Conservation (phyloP, 2,888 invertebrate genomes). For the Thecophora atra region DNA sequence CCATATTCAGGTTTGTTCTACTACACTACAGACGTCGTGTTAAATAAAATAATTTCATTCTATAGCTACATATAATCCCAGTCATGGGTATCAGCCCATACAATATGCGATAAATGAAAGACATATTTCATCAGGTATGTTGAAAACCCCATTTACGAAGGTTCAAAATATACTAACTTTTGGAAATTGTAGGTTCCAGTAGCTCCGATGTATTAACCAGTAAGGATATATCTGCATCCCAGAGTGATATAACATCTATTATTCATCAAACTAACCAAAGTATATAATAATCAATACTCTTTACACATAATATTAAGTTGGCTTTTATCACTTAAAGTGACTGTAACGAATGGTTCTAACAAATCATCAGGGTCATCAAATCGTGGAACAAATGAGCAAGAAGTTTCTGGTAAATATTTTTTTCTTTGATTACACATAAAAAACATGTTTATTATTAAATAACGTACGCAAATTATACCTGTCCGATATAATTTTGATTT, state of each 20-base stretch:
- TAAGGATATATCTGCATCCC: constrained; percentile 67
- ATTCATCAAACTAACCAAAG: constrained; percentile 67
- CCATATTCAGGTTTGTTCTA: constrained; percentile 58
- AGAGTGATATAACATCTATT: constrained; percentile 67
- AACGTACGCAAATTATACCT: too few relatives aligned
- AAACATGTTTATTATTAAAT: too few relatives aligned
- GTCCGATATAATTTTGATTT: too few relatives aligned
- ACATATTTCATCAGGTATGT: constrained; percentile 63
- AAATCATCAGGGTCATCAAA: constrained; percentile 66
- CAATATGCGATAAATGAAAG: constrained; percentile 66
- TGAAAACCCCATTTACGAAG: too few relatives aligned
- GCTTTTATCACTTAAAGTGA: constrained; percentile 45
- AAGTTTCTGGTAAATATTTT: constrained; percentile 54
- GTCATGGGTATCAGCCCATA: constrained; percentile 67
- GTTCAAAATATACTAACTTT: neutral
- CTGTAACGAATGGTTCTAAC: constrained; percentile 66
- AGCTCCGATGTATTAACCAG: constrained; percentile 66
- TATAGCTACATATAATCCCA: constrained; percentile 66
- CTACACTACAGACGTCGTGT: neutral
- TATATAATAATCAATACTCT: constrained; percentile 30
- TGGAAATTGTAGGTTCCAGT: constrained; percentile 57
- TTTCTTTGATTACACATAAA: constrained; percentile 6
- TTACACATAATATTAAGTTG: constrained; percentile 36
- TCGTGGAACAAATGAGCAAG: constrained; percentile 66
- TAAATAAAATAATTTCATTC: neutral